Evolutionary conservation across 2,113 vertebrate species (phyloP).

Genomic region (Anseranas semipalmata): DNA sequence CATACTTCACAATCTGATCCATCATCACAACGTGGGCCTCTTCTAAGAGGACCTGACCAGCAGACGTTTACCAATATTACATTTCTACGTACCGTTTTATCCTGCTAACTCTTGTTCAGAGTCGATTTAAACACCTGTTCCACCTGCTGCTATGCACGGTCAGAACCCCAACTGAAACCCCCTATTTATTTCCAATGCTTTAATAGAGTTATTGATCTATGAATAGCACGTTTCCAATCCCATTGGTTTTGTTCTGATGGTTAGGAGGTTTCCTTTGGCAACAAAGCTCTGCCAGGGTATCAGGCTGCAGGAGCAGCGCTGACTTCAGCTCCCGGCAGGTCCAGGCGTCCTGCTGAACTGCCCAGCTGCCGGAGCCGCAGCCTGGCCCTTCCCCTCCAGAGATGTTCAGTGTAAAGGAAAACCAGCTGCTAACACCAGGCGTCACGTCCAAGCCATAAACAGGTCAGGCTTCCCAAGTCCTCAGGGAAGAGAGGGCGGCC

Average conservation of each 20-base stretch:
- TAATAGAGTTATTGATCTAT: background rate
- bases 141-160: background rate
- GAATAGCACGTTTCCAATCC: background rate
- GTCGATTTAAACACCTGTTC: background rate
- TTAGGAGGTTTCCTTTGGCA: background rate
- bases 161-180: background rate
- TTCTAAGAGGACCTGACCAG: background rate
- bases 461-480: background rate
- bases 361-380: background rate
- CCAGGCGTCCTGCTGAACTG: background rate
- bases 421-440: background rate
- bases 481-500: background rate
- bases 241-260: background rate
- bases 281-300: background rate
- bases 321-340: background rate
- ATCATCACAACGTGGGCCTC: background rate
- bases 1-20: background rate
- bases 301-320: background rate
- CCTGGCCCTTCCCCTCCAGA: background rate
- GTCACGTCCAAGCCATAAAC: background rate
- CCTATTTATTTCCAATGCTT: background rate
- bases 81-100: background rate
- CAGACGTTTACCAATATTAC: background rate
- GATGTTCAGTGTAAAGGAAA: background rate
- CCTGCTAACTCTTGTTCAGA: background rate